These are phyloP conservation scores for Heliconius congener DNA, from an alignment of 1,140 invertebrate species.

Conservation along the genomic window DNA sequence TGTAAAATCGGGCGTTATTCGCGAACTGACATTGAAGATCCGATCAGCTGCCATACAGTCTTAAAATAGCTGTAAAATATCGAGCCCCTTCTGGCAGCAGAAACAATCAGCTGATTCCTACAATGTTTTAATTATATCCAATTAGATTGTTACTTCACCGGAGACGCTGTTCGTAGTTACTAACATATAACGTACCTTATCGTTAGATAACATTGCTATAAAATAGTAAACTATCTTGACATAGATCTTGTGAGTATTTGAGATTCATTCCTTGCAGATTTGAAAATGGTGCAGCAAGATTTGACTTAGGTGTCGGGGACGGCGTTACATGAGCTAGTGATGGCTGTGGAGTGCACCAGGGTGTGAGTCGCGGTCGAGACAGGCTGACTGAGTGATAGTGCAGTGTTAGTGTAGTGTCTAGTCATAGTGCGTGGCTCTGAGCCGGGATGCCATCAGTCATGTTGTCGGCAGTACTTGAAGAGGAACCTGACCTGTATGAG, in stretches of 20 bases:
- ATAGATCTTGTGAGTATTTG: slow-evolving; percentile 54
- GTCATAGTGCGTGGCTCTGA: slow-evolving; percentile 66
- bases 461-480: slow-evolving; percentile 84
- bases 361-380: slow-evolving; percentile 68
- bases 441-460: slow-evolving; percentile 79
- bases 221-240: slow-evolving; percentile 50
- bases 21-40: slow-evolving; percentile 73
- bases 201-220: slow-evolving; percentile 45
- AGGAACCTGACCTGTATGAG: slow-evolving; percentile 87
- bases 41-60: slow-evolving; percentile 74
- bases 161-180: slow-evolving; percentile 35
- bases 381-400: slow-evolving; percentile 58
- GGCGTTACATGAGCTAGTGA: slow-evolving; percentile 47
- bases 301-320: slow-evolving; percentile 74
- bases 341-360: slow-evolving; percentile 66
- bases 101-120: slow-evolving; percentile 74
- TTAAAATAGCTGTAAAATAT: slow-evolving; percentile 79
- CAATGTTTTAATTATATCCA: slow-evolving; percentile 73
- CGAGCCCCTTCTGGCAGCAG: slow-evolving; percentile 74
- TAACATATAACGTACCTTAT: slow-evolving; percentile 46
- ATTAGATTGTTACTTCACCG: slow-evolving; percentile 69
- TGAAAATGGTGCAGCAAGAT: slow-evolving; percentile 82
- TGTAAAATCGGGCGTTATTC: slow-evolving; percentile 54
- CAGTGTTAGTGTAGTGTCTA: slow-evolving; percentile 76
- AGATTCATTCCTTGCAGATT: slow-evolving; percentile 67